Conservation (phyloP, 1,140 invertebrate species). For the Drosophila bocqueti region DNA sequence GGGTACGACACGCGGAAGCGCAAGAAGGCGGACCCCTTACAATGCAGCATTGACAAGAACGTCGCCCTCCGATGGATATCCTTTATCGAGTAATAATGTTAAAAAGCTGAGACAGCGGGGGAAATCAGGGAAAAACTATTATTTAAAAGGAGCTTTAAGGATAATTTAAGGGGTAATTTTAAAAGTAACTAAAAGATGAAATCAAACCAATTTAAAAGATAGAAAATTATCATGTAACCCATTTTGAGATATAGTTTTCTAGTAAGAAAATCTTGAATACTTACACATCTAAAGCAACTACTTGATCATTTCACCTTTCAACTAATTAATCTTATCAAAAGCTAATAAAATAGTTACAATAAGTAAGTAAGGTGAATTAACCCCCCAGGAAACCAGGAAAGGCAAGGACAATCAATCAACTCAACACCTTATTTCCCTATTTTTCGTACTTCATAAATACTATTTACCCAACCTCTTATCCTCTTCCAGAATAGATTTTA, state of each 20-base stretch:
- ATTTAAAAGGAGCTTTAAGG: too few species aligned
- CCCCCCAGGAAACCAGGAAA: not conserved
- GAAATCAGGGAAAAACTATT: not conserved
- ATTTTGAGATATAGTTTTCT: not conserved
- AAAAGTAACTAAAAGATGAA: not conserved
- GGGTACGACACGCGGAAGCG: conserved; percentile 18
- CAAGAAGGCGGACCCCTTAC: conserved; percentile 54
- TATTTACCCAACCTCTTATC: not conserved
- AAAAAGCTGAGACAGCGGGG: not conserved
- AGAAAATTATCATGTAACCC: not conserved
- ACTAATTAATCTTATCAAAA: not conserved
- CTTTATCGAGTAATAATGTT: conserved; percentile 3
- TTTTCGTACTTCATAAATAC: conserved; percentile 24
- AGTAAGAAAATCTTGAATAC: too few species aligned
- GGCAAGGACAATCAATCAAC: conserved; percentile 16
- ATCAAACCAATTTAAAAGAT: not conserved
- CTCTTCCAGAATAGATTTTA: conserved; percentile 2
- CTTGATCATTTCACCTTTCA: not conserved
- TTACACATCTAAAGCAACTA: not conserved
- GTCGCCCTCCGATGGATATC: conserved; percentile 22
- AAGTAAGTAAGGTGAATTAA: too few species aligned
- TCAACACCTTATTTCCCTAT: conserved; percentile 14
- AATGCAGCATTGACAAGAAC: conserved; percentile 54
- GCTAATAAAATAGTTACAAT: not conserved
- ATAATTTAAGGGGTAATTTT: not conserved